Base-by-base conservation (phyloP, 2,888 invertebrate genomes). In the Drosophila setosimentum region DNA sequence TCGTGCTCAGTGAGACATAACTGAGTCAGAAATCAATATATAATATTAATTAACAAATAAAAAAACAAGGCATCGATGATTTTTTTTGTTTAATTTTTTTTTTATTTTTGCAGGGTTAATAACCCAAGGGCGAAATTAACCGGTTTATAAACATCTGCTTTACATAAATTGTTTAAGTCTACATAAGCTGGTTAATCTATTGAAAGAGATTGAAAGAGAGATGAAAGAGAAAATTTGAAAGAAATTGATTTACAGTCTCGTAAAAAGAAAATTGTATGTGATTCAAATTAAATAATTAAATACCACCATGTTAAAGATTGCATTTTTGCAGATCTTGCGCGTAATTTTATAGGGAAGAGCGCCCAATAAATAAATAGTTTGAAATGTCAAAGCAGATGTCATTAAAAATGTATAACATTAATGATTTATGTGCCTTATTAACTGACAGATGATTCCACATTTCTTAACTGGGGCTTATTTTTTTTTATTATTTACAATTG, bases 381-480 rank as follows among this genome's bases (percentile, higher is more conserved):
- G 7, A 30, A 45, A 29, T 53, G 45, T 37, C 48, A 40, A 32
- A 37, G n/a, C 6, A 3, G 3, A 54, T 21, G 35, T 30, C 16
- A 50, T 35, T 18, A 33, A 13, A 54, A n/a, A 42, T 27, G 33
- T 59, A 51, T 29, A 29, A 18, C 13, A n/a, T 24, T 37, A 49
- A 29, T 59, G 55, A 72, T 61, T 42, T 59, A 72, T 57, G 37
- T 35, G 21, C 30, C 18, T 58, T 63, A 16, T 55, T 29, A 29
- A 50, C n/a, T 7, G 33, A 21, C 53, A 68, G 60, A 40, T 72
- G 49, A 21, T 45, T 54, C 42, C 21, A 50, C n/a, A 65, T 27
- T 32, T 50, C 3, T 40, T 27, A 29, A 30, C 40, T 13, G 7
- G 27, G 27, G 18, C 16, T 42, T 53, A 2, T 33, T 27, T 45